phyloP scores from a whole-genome alignment of 2,113 vertebrate species.

The Suncus etruscus region DNA sequence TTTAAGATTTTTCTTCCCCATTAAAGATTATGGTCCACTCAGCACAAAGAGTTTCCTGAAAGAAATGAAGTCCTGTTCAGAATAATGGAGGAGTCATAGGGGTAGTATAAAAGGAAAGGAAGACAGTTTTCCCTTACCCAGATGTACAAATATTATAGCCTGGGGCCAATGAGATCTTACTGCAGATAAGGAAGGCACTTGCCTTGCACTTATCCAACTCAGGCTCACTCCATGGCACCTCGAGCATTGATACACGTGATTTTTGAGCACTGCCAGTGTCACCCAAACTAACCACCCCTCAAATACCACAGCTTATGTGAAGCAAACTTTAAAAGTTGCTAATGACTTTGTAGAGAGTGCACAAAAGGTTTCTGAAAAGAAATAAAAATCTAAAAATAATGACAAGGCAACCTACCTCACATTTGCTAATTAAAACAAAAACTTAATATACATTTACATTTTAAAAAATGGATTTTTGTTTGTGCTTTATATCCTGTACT shows the following conservation, averaged over 20 bases:
- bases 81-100: not conserved
- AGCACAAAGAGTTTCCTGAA: constrained; percentile 38
- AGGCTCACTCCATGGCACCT: too few relatives aligned
- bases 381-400: constrained; percentile 56
- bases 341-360: not conserved
- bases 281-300: too few relatives aligned
- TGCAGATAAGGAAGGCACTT: too few relatives aligned
- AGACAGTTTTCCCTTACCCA: not conserved
- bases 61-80: constrained; percentile 24
- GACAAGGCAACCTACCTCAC: constrained; percentile 16
- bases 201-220: too few relatives aligned
- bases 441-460: not conserved
- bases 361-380: constrained; percentile 38
- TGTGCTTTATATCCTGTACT: too few relatives aligned
- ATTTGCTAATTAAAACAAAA: constrained; percentile 38
- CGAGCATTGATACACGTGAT: too few relatives aligned
- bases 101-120: constrained; percentile 21
- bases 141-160: too few relatives aligned
- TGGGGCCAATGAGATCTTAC: too few relatives aligned
- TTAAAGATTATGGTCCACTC: not conserved
- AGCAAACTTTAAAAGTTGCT: too few relatives aligned
- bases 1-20: not conserved
- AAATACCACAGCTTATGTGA: too few relatives aligned
- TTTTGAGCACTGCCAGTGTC: too few relatives aligned
- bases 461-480: too few relatives aligned